A percentile compares a stretch with the other conserved stretches of the same genome.
Evolutionary conservation across 2,797 vertebrate genomes (phyloP).

Genomic region (Spea hammondii): DNA sequence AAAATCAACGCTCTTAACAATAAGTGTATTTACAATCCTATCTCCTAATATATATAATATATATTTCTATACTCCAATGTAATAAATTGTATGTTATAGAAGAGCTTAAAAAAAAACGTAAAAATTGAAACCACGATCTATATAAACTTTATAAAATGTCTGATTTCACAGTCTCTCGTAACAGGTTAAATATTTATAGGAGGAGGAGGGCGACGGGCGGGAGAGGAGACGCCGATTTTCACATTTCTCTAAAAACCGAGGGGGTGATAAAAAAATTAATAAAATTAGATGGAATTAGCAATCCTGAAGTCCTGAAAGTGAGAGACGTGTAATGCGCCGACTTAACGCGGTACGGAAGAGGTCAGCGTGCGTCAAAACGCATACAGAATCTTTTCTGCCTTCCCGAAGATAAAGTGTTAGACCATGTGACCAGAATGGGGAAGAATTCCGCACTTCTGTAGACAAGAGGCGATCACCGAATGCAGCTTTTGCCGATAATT

Average conservation of each 20-base stretch:
- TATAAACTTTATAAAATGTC: conserved; percentile 61
- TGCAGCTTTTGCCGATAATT: no score
- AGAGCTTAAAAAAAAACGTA: conserved; percentile 58
- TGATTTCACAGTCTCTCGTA: conserved; percentile 75
- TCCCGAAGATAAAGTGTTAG: no score
- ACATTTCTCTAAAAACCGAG: conserved; percentile 68
- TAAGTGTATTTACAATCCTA: conserved; percentile 68
- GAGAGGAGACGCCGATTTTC: conserved; percentile 64
- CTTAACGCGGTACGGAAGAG: conserved; percentile 62
- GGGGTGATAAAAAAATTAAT: neutral
- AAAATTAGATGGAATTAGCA: neutral
- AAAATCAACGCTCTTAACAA: neutral
- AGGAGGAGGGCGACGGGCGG: no score
- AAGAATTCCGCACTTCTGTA: no score
- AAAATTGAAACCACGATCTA: conserved; percentile 63
- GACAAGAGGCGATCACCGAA: no score
- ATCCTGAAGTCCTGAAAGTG: neutral
- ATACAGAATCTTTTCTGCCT: no score
- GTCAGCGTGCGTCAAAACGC: conserved; percentile 42
- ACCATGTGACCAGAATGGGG: no score
- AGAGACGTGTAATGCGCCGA: conserved; percentile 59
- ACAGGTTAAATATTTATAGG: conserved; percentile 63
- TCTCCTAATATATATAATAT: conserved; percentile 61
- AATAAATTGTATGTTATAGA: conserved; percentile 63
- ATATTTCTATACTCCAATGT: conserved; percentile 63